These are phyloP conservation scores for Phenganax subtilis DNA, from an alignment of 92 coral and sea anemone genomes.

Conservation along the genomic window DNA sequence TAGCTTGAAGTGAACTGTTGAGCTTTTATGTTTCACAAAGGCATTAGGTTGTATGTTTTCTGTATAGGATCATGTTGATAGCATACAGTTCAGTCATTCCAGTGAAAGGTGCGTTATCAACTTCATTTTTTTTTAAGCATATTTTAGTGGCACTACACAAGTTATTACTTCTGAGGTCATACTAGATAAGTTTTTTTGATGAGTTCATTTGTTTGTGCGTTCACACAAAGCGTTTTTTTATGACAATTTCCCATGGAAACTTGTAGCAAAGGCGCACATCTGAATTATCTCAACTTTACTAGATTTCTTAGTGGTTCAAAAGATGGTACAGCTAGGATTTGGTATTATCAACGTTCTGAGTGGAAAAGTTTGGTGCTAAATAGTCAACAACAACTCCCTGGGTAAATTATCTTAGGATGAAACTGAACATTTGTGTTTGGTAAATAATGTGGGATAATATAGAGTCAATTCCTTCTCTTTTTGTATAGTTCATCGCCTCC, in stretches of 20 bases:
- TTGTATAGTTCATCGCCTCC: slow-evolving; percentile 38
- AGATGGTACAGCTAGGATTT: slow-evolving; percentile 94
- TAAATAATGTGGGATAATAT: neutral
- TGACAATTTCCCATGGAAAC: neutral
- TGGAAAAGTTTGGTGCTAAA: slow-evolving; percentile 82
- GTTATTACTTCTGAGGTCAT: no score
- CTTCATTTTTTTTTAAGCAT: no score
- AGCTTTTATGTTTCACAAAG: neutral
- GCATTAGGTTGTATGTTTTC: neutral
- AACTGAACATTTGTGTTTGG: neutral
- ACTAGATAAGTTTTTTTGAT: neutral
- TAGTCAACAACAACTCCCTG: slow-evolving; percentile 59
- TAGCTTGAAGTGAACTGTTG: neutral
- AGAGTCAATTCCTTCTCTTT: neutral
- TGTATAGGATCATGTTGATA: slow-evolving; percentile 90
- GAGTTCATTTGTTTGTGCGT: neutral
- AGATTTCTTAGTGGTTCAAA: slow-evolving; percentile 95
- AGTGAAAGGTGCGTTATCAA: slow-evolving; percentile 62
- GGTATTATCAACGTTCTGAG: slow-evolving; percentile 80
- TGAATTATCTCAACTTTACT: neutral
- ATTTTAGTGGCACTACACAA: no score
- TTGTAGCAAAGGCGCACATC: neutral
- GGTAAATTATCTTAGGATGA: slow-evolving; percentile 46
- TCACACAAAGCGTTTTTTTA: neutral
- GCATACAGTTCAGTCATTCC: slow-evolving; percentile 87